phyloP scores from a whole-genome alignment of 2,888 invertebrate species.

The Caenorhabditis sp. region DNA sequence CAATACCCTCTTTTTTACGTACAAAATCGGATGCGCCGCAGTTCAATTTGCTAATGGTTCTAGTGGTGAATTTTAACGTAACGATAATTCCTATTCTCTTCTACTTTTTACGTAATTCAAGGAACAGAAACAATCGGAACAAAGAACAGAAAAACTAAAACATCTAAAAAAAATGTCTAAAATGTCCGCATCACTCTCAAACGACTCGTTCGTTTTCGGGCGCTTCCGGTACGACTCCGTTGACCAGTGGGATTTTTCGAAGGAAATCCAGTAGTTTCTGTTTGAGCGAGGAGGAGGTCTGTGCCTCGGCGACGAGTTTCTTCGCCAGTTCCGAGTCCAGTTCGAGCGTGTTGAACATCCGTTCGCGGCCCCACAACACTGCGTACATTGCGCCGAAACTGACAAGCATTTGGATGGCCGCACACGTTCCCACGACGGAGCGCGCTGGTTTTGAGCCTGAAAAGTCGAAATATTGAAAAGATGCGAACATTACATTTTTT shows the following conservation, averaged over 20 bases:
- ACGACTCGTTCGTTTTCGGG: conserved; percentile 64
- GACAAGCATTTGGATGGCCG: conserved; percentile 66
- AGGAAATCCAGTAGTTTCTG: conserved; percentile 58
- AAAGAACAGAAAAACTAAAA: too few relatives aligned
- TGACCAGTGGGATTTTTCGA: conserved; percentile 59
- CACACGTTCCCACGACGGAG: conserved; percentile 39
- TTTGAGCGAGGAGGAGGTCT: conserved; percentile 51
- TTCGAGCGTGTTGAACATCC: conserved; percentile 73
- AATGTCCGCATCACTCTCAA: not conserved
- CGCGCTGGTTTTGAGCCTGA: conserved; percentile 62
- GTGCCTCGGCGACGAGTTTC: conserved; percentile 59
- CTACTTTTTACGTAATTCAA: too few relatives aligned
- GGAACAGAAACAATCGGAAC: too few relatives aligned
- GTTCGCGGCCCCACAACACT: conserved; percentile 70
- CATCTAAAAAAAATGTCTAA: too few relatives aligned
- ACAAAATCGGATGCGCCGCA: too few relatives aligned
- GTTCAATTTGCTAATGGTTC: too few relatives aligned
- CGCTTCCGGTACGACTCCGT: conserved; percentile 53
- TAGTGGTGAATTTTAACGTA: too few relatives aligned
- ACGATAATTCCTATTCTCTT: too few relatives aligned
- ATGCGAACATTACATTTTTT: not conserved
- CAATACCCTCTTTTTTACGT: too few relatives aligned
- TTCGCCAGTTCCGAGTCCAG: conserved; percentile 70
- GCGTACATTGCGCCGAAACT: conserved; percentile 67
- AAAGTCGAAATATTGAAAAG: conserved; percentile 3